Base-by-base conservation (phyloP, 2,888 invertebrate genomes). In the Drosophila austrosaltans region DNA sequence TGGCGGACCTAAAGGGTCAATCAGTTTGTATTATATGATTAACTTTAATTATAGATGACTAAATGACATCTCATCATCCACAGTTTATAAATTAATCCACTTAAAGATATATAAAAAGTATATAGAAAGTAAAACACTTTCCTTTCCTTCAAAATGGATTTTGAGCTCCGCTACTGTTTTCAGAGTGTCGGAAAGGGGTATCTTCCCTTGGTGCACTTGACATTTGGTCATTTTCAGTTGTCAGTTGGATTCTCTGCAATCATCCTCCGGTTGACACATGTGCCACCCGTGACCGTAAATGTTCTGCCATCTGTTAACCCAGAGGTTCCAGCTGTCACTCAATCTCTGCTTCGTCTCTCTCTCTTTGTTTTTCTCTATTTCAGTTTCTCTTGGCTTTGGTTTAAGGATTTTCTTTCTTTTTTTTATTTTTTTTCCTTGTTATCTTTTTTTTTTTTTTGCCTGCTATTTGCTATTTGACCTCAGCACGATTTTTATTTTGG, bases 231-330 rank as follows among this genome's bases (percentile, higher is more conserved):
- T 83, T 86, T 57, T 79, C 81, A 69, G 77, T 76, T 77, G 77
- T 67, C 77, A 76, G 80, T 78, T 73, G 66, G 58, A 44, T 75
- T 58, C 39, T 69, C 63, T 57, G 67, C 61, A 68, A 66, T 63
- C 69, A 56, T 64, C 76, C 73, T 72, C 68, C 72, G 71, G 65
- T 66, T 77, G 87, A 76, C 82, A 79, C 75, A 81, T 81, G 70
- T 72, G 74, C 64, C 70, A 66, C 71, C 72, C 66, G 74, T 77
- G 79, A 75, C 74, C 78, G 81, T 77, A 84, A 82, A 85, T 87
- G 82, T 82, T 78, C 82, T 76, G 78, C 85, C 87, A 87, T 85
- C 85, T 85, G 87, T 87, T 82, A 85, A 62, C 76, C 73, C 78
- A 79, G 77, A 81, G 82, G 70, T 58, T 82, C 78, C 48, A 72